These are phyloP conservation scores for Julus scandinavius DNA, from an alignment of 2,888 invertebrate genomes.

Conservation along the genomic window DNA sequence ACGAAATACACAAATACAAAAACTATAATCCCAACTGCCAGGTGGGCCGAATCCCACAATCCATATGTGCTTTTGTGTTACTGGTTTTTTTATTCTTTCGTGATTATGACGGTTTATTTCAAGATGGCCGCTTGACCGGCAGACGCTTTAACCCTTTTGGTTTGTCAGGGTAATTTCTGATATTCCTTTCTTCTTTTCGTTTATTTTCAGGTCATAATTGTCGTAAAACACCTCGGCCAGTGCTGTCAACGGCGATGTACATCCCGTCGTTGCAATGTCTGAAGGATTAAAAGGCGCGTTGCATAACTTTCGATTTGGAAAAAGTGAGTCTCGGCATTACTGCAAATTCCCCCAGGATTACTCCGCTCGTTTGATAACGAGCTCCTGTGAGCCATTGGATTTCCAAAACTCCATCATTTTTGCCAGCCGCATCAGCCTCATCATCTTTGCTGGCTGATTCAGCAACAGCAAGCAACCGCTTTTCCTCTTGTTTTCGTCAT, in stretches of 20 bases:
- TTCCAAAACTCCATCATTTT: constrained; percentile 35
- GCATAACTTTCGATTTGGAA: constrained; percentile 6
- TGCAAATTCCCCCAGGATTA: constrained; percentile 32
- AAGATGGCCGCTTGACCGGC: background rate
- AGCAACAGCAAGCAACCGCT: background rate
- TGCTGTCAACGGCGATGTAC: background rate
- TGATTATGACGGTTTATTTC: background rate
- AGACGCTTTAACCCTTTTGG: background rate
- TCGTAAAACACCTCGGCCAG: background rate
- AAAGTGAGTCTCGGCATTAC: constrained; percentile 12
- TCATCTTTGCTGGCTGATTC: background rate
- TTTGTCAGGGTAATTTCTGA: background rate
- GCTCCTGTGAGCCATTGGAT: background rate
- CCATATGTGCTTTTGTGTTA: no score
- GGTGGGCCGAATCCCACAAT: no score
- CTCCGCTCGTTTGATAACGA: constrained; percentile 25
- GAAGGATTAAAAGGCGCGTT: background rate
- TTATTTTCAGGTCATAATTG: background rate
- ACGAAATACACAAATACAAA: no score
- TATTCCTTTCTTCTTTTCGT: background rate
- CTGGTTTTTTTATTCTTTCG: no score
- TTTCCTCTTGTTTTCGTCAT: background rate
- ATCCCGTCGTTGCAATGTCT: background rate
- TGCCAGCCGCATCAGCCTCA: background rate
- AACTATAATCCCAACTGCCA: no score